Base-by-base conservation (phyloP, 2,888 invertebrate species). In the Agriopis marginaria region DNA sequence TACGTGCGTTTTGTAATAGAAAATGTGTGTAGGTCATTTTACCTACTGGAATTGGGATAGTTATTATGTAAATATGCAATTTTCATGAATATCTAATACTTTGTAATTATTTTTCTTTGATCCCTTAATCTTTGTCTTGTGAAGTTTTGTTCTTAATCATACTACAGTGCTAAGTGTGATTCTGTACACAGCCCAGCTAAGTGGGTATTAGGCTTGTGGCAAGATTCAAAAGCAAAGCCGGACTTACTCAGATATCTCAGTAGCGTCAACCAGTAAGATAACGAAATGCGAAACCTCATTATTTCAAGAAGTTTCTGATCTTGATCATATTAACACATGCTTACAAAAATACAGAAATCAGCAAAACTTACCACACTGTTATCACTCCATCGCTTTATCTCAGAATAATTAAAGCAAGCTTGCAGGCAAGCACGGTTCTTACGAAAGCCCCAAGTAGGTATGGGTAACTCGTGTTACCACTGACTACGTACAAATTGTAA, bases 401-500 rank as follows among this genome's bases (percentile, higher is more conserved):
- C 47, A 39, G 50, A 55, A 63, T 70, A 66, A 70, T 70, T 70
- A 70, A 63, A 17, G 0, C 50, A 40, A 50, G 63, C 59, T 23
- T 54, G 14, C 45, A 17, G 9, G 59, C 60, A 39, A 11, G 59
- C 60, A 53, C 42, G 61, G n/a, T 12, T 23, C 62, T 66, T 66
- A 39, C 66, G 54, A 63, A 45, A 70, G 53, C n/a, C 47, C 39
- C 42, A 56, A 50, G 42, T 40, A 54, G 42, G 58, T 62, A 62
- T 12, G 42, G 17, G 42, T 53, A 58, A 47, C 62, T 62, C 40
- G 58, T 47, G 55, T 56, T 49, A 14, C 49, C 49, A 14, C 60
- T 56, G 55, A 39, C 50, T 66, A 56, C 55, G 56, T 59, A 59
- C 63, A 66, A 63, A 59, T 63, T 70, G 58, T 65, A 53, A 70